Conservation (phyloP, 1,140 invertebrate genomes). For the Sycobia sp. region DNA sequence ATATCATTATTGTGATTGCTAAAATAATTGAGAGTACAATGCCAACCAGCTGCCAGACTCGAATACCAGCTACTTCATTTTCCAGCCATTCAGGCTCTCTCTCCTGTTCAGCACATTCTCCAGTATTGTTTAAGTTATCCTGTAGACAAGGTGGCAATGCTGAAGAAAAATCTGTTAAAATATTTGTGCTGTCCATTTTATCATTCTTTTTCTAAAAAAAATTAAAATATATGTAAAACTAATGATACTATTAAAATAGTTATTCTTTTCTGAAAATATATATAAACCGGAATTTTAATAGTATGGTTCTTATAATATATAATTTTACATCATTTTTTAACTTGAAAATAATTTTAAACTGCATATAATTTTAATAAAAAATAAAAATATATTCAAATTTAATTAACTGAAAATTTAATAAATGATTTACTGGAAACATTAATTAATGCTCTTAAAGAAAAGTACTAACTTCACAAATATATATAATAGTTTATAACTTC, state of each 20-base stretch:
- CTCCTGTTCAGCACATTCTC: slow-evolving; percentile 9
- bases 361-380: neutral
- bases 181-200: slow-evolving; percentile 8
- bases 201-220: no score
- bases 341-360: neutral
- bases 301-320: no score
- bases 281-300: no score
- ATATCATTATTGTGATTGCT: slow-evolving; percentile 71
- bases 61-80: slow-evolving; percentile 51
- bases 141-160: neutral
- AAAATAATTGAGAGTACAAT: slow-evolving; percentile 54
- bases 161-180: slow-evolving; percentile 5
- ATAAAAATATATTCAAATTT: neutral
- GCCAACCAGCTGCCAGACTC: slow-evolving; percentile 54
- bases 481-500: no score
- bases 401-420: no score
- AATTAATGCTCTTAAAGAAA: no score
- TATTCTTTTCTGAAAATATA: no score
- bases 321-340: no score
- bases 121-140: neutral
- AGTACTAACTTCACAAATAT: no score
- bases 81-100: slow-evolving; percentile 48
- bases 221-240: neutral
- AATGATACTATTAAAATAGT: no score
- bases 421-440: no score